These are phyloP conservation scores for Lithosia quadra DNA, from an alignment of 2,888 invertebrate genomes.

Conservation along the genomic window DNA sequence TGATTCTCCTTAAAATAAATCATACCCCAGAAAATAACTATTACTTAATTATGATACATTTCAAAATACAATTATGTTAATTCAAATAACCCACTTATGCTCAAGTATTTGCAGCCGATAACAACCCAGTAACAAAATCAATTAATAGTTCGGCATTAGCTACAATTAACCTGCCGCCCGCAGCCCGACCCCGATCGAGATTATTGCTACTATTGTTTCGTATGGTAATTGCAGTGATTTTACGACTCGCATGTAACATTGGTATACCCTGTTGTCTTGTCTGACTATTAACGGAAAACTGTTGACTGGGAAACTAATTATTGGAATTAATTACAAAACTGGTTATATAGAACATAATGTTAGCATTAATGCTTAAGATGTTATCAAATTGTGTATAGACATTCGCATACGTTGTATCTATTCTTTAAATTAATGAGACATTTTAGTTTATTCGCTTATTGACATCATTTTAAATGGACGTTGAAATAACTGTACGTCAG, in stretches of 20 bases:
- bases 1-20: conserved; percentile 8
- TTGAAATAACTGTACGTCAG: neutral
- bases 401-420: neutral
- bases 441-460: neutral
- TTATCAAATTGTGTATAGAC: neutral
- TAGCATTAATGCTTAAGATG: neutral
- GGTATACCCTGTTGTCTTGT: conserved; percentile 12
- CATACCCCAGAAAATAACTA: neutral
- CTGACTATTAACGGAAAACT: conserved; percentile 1
- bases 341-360: neutral
- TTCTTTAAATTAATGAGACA: neutral
- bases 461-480: neutral
- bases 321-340: neutral
- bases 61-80: conserved; percentile 31
- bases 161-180: conserved; percentile 54
- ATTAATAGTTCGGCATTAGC: conserved; percentile 74
- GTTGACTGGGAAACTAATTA: neutral
- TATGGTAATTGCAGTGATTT: conserved; percentile 48
- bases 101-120: conserved; percentile 49
- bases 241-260: conserved; percentile 15
- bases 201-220: conserved; percentile 48
- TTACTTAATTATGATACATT: conserved; percentile 18
- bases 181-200: conserved; percentile 45
- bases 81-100: conserved; percentile 30
- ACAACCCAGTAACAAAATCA: conserved; percentile 70